Percentiles rank a stretch among this genome's conserved stretches.
These are phyloP conservation scores for Herminia tarsipennalis DNA, from an alignment of 2,888 invertebrate species.

Conservation along the genomic window DNA sequence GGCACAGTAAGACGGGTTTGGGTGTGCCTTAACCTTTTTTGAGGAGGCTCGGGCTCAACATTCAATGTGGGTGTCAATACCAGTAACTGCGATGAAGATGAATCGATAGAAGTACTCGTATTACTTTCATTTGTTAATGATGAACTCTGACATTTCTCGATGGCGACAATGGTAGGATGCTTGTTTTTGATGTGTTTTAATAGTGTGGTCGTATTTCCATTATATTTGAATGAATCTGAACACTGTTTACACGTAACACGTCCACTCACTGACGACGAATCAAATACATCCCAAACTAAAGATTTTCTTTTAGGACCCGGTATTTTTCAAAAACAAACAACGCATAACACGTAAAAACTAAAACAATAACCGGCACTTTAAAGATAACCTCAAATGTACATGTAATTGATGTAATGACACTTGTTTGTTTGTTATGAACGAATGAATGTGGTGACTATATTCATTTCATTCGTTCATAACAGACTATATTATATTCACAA, in stretches of 20 bases:
- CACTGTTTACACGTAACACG: slow-evolving; percentile 22
- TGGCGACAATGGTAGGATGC: slow-evolving; percentile 19
- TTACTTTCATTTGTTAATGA: not conserved
- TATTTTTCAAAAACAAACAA: slow-evolving; percentile 9
- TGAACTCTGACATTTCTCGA: slow-evolving; percentile 5
- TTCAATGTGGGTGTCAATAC: slow-evolving; percentile 11
- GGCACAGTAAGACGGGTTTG: slow-evolving; percentile 19
- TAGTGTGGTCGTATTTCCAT: slow-evolving; percentile 27
- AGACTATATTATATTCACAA: not conserved
- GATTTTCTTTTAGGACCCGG: no score
- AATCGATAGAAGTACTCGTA: not conserved
- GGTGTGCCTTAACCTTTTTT: slow-evolving; percentile 18
- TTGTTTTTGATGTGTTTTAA: slow-evolving; percentile 29
- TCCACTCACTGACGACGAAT: not conserved
- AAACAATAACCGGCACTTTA: slow-evolving; percentile 6
- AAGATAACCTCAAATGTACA: slow-evolving; percentile 2
- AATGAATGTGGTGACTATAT: no score
- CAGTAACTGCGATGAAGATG: slow-evolving; percentile 9
- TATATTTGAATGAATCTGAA: slow-evolving; percentile 25
- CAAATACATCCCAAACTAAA: no score
- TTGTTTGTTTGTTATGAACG: slow-evolving; percentile 5
- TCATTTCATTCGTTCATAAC: no score
- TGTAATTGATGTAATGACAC: slow-evolving; percentile 1
- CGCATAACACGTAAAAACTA: not conserved
- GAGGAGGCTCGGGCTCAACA: slow-evolving; percentile 16